Evolutionary conservation across 1,140 invertebrate species (phyloP).

Genomic region (Saccostrea echinata): DNA sequence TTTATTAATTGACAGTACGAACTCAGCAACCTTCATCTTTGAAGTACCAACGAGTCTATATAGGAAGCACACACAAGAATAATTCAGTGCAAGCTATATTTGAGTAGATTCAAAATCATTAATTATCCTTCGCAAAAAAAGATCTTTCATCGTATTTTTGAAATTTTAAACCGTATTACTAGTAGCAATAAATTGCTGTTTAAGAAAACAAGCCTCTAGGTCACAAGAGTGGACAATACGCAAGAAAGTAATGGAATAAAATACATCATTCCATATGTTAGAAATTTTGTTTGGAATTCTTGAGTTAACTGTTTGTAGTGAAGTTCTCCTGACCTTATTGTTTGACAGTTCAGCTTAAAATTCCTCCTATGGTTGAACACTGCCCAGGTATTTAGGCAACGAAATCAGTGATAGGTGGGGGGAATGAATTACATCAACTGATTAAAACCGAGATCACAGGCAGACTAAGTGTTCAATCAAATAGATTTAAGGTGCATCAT

Average conservation of each 20-base stretch:
- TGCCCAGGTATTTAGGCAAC: constrained; percentile 26
- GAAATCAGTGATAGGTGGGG: constrained; percentile 20
- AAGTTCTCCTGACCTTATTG: constrained; percentile 1
- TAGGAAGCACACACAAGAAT: no score
- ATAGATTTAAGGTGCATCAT: constrained; percentile 16
- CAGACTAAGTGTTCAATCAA: constrained; percentile 27
- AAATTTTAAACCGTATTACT: no score
- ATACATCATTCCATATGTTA: not conserved
- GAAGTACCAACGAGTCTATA: not conserved
- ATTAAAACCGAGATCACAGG: constrained; percentile 15
- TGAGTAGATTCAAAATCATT: no score
- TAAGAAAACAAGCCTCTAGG: no score
- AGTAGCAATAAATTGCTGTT: no score
- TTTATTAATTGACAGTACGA: not conserved
- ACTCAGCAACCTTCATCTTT: not conserved
- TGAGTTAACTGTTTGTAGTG: not conserved
- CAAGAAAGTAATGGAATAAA: not conserved
- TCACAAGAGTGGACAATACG: not conserved
- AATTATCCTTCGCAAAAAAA: no score
- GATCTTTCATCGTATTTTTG: no score
- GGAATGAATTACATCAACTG: constrained; percentile 30
- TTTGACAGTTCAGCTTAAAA: constrained; percentile 25
- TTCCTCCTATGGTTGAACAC: constrained; percentile 2
- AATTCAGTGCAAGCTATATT: no score
- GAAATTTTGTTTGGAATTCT: constrained; percentile 1